Evolutionary conservation across 1,140 invertebrate species (phyloP).

Genomic region (Harlomillsia oculata): DNA sequence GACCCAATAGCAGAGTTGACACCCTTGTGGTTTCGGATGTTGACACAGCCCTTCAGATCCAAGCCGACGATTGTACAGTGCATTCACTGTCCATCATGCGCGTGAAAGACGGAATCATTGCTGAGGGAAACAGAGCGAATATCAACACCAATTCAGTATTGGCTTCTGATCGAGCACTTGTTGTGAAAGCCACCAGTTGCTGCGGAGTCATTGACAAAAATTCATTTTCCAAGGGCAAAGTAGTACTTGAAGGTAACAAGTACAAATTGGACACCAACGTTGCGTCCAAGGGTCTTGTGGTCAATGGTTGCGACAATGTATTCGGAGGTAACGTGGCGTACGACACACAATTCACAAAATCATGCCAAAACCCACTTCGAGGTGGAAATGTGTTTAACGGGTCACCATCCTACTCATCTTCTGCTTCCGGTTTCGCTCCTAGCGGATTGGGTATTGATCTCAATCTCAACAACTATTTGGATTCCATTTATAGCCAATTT

Average conservation of each 20-base stretch:
- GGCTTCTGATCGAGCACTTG: neutral
- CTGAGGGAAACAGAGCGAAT: neutral
- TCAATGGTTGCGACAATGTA: neutral
- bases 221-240: neutral
- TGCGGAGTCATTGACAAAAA: neutral
- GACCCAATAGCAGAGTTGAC: neutral
- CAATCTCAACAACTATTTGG: no score
- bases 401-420: neutral
- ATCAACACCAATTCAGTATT: neutral
- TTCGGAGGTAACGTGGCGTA: neutral
- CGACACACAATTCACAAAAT: neutral
- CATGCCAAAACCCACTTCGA: neutral
- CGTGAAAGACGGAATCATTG: neutral
- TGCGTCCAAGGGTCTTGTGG: neutral
- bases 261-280: neutral
- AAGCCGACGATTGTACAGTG: neutral
- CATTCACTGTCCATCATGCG: neutral
- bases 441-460: no score
- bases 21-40: neutral
- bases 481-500: no score
- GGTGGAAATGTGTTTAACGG: neutral
- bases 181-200: neutral
- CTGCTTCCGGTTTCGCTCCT: no score
- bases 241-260: neutral
- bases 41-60: neutral